Evolutionary conservation across 2,888 invertebrate genomes (phyloP), one percentile per base, ranked within the genome.

Genomic region (Cactoblastis cactorum): DNA sequence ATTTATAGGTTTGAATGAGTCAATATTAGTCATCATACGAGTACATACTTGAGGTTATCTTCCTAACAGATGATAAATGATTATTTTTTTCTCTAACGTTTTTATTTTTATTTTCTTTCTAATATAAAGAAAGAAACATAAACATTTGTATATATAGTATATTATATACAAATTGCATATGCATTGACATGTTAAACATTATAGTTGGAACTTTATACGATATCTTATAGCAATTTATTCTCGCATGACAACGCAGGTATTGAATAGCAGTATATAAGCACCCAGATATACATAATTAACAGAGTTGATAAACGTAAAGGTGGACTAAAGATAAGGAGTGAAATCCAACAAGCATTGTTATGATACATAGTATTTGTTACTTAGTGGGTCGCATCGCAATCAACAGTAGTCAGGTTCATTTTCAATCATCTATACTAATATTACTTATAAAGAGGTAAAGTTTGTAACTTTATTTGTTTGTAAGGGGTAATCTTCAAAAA

Each of bases 221-320:
- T 68, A 66, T 71, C 62, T 45, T 61, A 63, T 68, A 4, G 11
- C 12, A 3, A 14, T 17, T 17, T 41, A 51, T 64, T 56, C 60
- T 52, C 53, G 47, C 52, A 48, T 64, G 63, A 59, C 57, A 56
- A 59, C 55, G 56, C 59, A 58, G 58, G 55, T 67, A 66, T 67
- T 59, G 58, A 59, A 67, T 62, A 50, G 59, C 54, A 54, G 47
- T 45, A 50, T 52, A 50, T 50, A 43, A 32, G 45, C 53, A 54
- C 53, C 55, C 14, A 45, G 14, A 46, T 51, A 60, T 62, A 62
- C n/a, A 5, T 19, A 54, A 51, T 58, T 56, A 59, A 59, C 52
- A 33, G 54, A 55, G 52, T 53, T 54, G 52, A 53, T 53, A 53
- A 49, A 37, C 37, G 37, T 14, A 35, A 24, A 47, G 24, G 32